phyloP scores from a whole-genome alignment of 30 jellyfish, hydroid and myxozoan genomes.

The Aurelia aurita region DNA sequence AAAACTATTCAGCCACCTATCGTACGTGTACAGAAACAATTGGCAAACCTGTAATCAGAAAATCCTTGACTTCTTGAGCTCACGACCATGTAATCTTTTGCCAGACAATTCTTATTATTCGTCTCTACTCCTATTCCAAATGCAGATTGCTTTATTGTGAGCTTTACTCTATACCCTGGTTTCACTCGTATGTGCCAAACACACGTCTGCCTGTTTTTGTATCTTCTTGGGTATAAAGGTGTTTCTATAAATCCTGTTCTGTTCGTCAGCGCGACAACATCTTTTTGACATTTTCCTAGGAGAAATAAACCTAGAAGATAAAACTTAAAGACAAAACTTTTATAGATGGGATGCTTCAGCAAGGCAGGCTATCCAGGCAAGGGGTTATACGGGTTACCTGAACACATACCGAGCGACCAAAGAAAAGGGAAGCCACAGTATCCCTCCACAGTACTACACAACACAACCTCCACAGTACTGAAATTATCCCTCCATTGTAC shows the following conservation, averaged over 20 bases:
- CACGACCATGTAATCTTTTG: conserved; percentile 62
- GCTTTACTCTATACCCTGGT: conserved; percentile 67
- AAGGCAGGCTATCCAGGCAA: too few species aligned
- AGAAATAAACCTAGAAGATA: neutral
- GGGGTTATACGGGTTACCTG: too few species aligned
- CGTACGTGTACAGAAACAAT: neutral
- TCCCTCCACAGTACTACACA: too few species aligned
- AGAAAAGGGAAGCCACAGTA: too few species aligned
- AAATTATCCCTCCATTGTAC: too few species aligned
- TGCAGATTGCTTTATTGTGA: conserved; percentile 12
- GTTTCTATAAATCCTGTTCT: conserved; percentile 59
- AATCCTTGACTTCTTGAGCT: conserved; percentile 74
- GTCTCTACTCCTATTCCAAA: conserved; percentile 61
- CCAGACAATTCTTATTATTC: conserved; percentile 43
- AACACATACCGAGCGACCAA: too few species aligned
- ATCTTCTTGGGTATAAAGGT: conserved; percentile 70
- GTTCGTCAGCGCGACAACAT: conserved; percentile 34
- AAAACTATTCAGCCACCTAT: neutral
- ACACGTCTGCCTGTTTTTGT: conserved; percentile 74
- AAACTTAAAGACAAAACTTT: too few species aligned
- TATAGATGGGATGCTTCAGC: too few species aligned
- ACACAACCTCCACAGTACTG: too few species aligned
- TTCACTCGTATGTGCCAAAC: conserved; percentile 74
- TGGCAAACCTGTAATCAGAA: conserved; percentile 56
- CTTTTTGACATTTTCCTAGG: conserved; percentile 66